phyloP scores from a whole-genome alignment of 2,888 invertebrate species.

The Oxystoma pomonae region DNA sequence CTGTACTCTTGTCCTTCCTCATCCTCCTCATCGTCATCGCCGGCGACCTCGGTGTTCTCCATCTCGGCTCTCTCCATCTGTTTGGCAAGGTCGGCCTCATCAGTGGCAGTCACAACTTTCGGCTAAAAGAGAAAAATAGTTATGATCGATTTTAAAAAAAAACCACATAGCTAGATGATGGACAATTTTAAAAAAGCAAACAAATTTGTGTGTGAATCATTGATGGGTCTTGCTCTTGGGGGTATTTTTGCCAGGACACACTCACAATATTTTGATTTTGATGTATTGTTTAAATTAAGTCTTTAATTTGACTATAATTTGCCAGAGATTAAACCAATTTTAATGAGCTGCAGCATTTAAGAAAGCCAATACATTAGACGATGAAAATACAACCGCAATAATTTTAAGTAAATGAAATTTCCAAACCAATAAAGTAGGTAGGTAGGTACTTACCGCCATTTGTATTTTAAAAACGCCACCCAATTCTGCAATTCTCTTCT shows the following conservation, averaged over 20 bases:
- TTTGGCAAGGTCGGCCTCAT: constrained; percentile 91
- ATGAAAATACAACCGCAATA: background rate
- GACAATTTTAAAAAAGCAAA: too few relatives aligned
- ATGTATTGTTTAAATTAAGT: constrained; percentile 4
- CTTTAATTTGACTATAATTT: too few relatives aligned
- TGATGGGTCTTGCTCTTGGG: too few relatives aligned
- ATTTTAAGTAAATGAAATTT: constrained; percentile 6
- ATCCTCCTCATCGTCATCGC: constrained; percentile 79
- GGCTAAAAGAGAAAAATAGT: constrained; percentile 54
- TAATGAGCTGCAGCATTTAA: too few relatives aligned
- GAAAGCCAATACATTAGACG: too few relatives aligned
- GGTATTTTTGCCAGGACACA: too few relatives aligned
- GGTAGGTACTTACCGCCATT: constrained; percentile 67
- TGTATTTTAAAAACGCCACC: constrained; percentile 94
- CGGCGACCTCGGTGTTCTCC: constrained; percentile 91
- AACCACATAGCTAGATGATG: too few relatives aligned
- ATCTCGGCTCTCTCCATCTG: constrained; percentile 92
- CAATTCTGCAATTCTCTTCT: constrained; percentile 71
- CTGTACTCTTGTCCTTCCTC: constrained; percentile 43
- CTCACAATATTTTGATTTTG: too few relatives aligned
- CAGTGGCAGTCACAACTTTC: constrained; percentile 96
- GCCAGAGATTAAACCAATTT: too few relatives aligned
- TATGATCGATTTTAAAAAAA: too few relatives aligned
- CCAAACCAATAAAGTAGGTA: too few relatives aligned
- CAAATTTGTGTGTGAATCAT: too few relatives aligned